These are phyloP conservation scores for Chelonia mydas DNA, from an alignment of 2,797 vertebrate species.

Conservation along the genomic window DNA sequence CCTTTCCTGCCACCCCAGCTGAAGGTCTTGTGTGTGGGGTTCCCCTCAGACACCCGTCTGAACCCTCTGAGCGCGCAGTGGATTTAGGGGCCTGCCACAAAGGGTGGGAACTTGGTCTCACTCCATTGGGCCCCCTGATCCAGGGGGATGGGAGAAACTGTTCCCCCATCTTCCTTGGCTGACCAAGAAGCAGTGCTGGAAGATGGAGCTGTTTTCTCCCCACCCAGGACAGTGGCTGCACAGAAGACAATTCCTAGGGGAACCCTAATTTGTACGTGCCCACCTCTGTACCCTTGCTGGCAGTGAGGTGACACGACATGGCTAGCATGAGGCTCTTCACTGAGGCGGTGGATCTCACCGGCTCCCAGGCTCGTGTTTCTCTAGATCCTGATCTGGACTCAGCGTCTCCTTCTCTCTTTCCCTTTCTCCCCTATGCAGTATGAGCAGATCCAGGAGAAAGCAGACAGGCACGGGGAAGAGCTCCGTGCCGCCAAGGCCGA, in stretches of 20 bases:
- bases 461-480: constrained; percentile 71
- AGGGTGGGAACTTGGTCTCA: background rate
- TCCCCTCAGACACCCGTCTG: background rate
- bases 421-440: constrained; percentile 46
- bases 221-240: background rate
- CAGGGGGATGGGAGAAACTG: background rate
- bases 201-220: background rate
- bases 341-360: background rate
- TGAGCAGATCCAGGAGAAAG: constrained; percentile 65
- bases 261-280: too few species aligned
- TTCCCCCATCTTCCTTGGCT: background rate
- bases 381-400: background rate
- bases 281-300: too few species aligned
- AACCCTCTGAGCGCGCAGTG: background rate
- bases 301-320: background rate
- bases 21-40: background rate
- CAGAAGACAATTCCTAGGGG: background rate
- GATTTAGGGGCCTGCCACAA: background rate
- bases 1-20: background rate
- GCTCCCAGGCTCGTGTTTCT: background rate
- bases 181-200: background rate
- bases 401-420: background rate
- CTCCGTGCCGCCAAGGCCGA: constrained; percentile 84
- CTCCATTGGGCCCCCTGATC: background rate
- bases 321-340: background rate